Conservation (phyloP, 2,888 invertebrate species). For the Heliconius hortense region DNA sequence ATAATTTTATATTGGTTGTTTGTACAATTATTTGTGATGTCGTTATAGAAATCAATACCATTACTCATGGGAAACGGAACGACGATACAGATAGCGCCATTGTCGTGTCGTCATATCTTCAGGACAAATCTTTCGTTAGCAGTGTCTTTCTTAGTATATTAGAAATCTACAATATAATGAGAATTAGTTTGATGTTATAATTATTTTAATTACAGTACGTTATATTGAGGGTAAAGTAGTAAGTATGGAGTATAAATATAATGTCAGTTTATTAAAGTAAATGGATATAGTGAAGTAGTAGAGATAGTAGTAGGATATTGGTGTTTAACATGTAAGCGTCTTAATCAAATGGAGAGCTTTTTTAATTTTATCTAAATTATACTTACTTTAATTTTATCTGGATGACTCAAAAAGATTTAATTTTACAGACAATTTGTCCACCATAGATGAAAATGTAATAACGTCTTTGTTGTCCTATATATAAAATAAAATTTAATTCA, state of each 20-base stretch:
- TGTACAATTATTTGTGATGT: conserved; percentile 56
- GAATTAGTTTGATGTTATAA: background rate
- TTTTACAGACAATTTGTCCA: no score
- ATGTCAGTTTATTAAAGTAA: background rate
- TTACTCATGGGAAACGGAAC: conserved; percentile 34
- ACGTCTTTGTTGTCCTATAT: no score
- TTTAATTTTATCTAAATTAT: no score
- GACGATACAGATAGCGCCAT: conserved; percentile 28
- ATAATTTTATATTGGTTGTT: conserved; percentile 57
- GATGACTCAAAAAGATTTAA: no score
- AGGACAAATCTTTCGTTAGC: conserved; percentile 2
- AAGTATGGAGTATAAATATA: background rate
- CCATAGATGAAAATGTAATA: no score
- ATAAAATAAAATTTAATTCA: no score
- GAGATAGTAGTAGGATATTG: background rate
- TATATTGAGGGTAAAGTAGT: background rate
- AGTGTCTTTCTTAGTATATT: conserved; percentile 5
- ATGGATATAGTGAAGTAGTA: background rate
- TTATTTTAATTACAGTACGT: background rate
- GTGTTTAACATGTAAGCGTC: background rate
- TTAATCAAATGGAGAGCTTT: background rate
- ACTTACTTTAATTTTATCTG: no score
- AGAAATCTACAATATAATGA: background rate
- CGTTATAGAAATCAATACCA: conserved; percentile 39
- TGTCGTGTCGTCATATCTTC: conserved; percentile 27